Evolutionary conservation across 2,113 vertebrate species (phyloP).

Genomic region (Urocynchramus pylzowi): DNA sequence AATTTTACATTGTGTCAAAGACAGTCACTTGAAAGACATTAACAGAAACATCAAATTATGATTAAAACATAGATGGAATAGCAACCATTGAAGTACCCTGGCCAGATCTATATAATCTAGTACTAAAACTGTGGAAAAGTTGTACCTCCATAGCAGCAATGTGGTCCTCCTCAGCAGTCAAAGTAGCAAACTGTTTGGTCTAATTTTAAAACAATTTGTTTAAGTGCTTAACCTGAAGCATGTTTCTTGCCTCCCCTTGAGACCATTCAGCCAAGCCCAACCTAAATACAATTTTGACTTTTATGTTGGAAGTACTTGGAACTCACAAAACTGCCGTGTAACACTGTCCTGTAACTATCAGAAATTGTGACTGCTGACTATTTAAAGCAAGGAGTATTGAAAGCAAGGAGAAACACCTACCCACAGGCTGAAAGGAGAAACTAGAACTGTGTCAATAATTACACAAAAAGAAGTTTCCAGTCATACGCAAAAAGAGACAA

Average conservation of each 20-base stretch:
- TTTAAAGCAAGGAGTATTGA: not conserved
- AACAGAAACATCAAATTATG: not conserved
- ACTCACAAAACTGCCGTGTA: not conserved
- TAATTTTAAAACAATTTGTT: not conserved
- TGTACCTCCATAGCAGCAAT: not conserved
- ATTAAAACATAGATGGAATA: not conserved
- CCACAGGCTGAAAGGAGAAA: not conserved
- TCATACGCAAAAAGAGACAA: not conserved
- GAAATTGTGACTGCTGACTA: not conserved
- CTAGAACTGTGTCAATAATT: not conserved
- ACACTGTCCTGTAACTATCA: not conserved
- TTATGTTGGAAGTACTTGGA: not conserved
- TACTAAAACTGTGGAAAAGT: not conserved
- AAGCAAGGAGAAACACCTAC: not conserved
- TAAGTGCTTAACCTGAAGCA: not conserved
- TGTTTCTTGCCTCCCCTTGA: not conserved
- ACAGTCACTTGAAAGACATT: constrained; percentile 13
- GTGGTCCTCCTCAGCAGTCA: not conserved
- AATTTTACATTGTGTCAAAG: constrained; percentile 37
- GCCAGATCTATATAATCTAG: not conserved
- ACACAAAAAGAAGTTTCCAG: not conserved
- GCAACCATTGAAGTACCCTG: not conserved
- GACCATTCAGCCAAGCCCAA: not conserved
- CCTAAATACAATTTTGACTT: not conserved
- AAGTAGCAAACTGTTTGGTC: not conserved